Conservation (phyloP, 2,797 vertebrate species). For the Xenentodon cancila region DNA sequence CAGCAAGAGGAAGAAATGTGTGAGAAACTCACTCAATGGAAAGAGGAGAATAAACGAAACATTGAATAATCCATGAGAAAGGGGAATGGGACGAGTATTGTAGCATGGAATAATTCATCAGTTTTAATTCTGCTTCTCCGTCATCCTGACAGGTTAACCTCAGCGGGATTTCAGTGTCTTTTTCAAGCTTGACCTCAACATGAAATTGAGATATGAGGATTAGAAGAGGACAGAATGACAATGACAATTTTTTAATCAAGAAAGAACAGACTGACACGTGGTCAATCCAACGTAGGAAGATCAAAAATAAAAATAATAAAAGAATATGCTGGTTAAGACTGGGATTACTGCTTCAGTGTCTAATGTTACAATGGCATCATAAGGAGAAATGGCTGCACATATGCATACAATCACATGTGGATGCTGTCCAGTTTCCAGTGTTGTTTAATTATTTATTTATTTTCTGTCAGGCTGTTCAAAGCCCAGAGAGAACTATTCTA, state of each 20-base stretch:
- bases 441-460: background rate
- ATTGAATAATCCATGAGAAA: background rate
- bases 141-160: slow-evolving; percentile 33
- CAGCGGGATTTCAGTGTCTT: slow-evolving; percentile 16
- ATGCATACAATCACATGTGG: slow-evolving; percentile 41
- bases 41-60: background rate
- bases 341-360: background rate
- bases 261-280: background rate
- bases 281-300: background rate
- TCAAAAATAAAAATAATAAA: background rate
- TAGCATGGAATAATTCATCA: slow-evolving; percentile 7
- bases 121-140: slow-evolving; percentile 27
- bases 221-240: background rate
- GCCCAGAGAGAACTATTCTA: background rate
- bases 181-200: slow-evolving; percentile 26
- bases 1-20: background rate
- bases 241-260: slow-evolving; percentile 9
- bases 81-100: background rate
- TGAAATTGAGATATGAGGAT: slow-evolving; percentile 24
- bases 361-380: slow-evolving; percentile 8
- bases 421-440: slow-evolving; percentile 24
- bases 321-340: too few species aligned
- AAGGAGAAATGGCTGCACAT: slow-evolving; percentile 36
- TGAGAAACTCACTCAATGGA: background rate
- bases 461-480: slow-evolving; percentile 24